Evolutionary conservation across 2,888 invertebrate species (phyloP), one percentile per base, ranked within the genome.

Genomic region (Plagodis pulveraria): DNA sequence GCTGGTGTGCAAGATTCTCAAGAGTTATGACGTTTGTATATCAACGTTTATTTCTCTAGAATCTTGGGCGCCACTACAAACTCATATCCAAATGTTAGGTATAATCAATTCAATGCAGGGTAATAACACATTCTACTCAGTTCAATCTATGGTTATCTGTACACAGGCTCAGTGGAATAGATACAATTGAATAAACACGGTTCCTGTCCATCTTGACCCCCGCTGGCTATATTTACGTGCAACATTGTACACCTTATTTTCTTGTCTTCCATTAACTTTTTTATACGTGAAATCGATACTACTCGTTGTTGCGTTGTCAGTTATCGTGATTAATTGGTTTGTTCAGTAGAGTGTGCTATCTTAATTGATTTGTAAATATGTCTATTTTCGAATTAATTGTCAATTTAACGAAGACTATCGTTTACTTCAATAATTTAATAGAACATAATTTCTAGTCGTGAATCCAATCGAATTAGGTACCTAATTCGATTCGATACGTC

Each of bases 161-260:
- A 10, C 0, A 40, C 33, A 36, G 38, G 48, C 54, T 46, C 49
- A 22, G 55, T 12, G 40, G 50, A 62, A 57, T 54, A 65, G 35
- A 58, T 44, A 43, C 34, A 46, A 41, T 56, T 38, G 54, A 64
- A 54, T 12, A 50, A 46, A 6, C 42, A 46, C 41, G 6, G 11
- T 22, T 22, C 22, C 22, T 22, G 4, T 22, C 22, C 22, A 22
- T 35, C 44, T 38, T 6, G 33, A 12, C 45, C 44, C 53, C 46
- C 34, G 53, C 46, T 22, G 53, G 5, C 10, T 32, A 36, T 53
- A 40, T 53, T 53, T 67, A 52, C 62, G 60, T 68, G 65, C 65
- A 49, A 35, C 45, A 42, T 50, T 50, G 45, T 42, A 9, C 12
- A 43, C 45, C 9, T 42, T 34, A 48, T 47, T 57, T 47, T 11